A percentile compares a stretch with the other conserved stretches of the same genome.
Conservation (phyloP, 2,797 vertebrate genomes). For the Etheostoma nigrum region DNA sequence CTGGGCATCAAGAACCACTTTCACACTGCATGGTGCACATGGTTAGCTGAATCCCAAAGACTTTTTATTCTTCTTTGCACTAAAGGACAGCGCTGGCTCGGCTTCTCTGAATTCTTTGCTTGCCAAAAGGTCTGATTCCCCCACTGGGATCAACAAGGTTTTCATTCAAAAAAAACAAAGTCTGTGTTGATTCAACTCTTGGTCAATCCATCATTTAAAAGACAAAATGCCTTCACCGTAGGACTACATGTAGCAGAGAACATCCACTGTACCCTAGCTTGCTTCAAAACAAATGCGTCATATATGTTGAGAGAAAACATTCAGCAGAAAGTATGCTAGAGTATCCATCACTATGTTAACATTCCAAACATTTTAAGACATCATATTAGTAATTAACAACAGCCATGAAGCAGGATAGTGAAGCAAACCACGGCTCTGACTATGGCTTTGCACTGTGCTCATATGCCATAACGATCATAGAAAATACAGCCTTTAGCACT, state of each 20-base stretch:
- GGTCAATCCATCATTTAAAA: not conserved
- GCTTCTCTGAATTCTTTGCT: not conserved
- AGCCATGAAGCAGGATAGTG: not conserved
- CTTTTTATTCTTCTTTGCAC: not conserved
- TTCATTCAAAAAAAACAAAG: not conserved
- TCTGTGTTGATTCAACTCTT: not conserved
- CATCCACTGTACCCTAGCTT: not conserved
- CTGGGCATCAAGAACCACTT: slow-evolving; percentile 23
- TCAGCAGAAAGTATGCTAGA: not conserved
- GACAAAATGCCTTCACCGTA: not conserved
- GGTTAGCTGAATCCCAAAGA: slow-evolving; percentile 20
- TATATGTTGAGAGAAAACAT: not conserved
- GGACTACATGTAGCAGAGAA: not conserved
- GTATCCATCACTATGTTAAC: not conserved
- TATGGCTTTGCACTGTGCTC: not conserved
- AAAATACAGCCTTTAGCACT: not conserved
- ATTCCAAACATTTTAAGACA: not conserved
- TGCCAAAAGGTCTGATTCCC: not conserved
- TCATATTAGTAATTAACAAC: not conserved
- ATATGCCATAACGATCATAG: not conserved
- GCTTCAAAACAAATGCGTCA: not conserved
- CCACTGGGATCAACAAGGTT: not conserved
- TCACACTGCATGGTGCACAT: slow-evolving; percentile 32
- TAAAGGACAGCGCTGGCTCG: not conserved
- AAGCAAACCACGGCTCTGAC: not conserved